Evolutionary conservation across 2,113 vertebrate genomes (phyloP).

Genomic region (Nestor notabilis): DNA sequence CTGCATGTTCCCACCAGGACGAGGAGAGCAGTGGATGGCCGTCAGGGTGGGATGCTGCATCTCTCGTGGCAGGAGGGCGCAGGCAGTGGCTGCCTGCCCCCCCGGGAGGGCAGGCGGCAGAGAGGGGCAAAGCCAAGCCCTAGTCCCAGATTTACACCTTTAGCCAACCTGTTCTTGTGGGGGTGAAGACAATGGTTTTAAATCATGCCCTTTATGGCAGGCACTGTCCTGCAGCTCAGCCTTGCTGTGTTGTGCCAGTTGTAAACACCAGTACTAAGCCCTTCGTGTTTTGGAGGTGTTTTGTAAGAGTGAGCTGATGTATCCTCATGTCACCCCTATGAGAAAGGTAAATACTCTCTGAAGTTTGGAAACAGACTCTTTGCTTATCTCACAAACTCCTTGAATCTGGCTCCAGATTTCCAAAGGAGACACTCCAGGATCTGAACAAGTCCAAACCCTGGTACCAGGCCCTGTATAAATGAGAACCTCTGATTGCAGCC

Average conservation of each 20-base stretch:
- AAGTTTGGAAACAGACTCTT: constrained; percentile 17
- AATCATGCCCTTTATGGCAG: neutral
- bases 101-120: neutral
- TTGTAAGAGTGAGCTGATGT: neutral
- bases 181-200: neutral
- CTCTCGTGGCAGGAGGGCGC: neutral
- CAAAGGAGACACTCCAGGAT: neutral
- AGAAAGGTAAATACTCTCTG: constrained; percentile 34
- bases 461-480: neutral
- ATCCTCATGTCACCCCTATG: neutral
- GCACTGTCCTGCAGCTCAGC: neutral
- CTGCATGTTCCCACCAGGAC: neutral
- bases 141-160: neutral
- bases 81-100: neutral
- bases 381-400: constrained; percentile 29
- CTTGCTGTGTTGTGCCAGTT: neutral
- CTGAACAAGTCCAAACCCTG: neutral
- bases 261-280: neutral
- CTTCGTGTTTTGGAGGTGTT: neutral
- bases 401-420: constrained; percentile 5
- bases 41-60: neutral
- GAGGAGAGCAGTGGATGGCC: neutral
- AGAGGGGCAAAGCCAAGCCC: neutral
- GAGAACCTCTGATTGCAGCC: neutral
- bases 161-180: neutral